phyloP scores from a whole-genome alignment of 2,888 invertebrate species.

The Agrypnus murinus region DNA sequence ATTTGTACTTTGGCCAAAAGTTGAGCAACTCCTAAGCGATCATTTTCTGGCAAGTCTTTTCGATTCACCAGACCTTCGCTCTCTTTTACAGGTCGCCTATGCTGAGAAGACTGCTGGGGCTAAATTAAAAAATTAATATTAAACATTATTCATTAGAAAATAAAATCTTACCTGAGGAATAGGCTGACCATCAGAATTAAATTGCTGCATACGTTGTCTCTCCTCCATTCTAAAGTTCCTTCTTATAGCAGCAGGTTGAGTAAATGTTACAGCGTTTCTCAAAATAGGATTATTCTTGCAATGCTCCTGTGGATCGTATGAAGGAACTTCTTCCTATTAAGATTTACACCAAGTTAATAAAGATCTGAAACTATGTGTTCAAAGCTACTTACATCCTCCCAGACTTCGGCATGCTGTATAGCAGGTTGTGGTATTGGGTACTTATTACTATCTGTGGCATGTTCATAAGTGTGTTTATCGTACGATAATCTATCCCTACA shows the following conservation, averaged over 20 bases:
- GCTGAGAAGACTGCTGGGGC: neutral
- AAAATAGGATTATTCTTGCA: conserved; percentile 54
- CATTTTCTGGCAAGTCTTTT: neutral
- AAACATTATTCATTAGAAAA: neutral
- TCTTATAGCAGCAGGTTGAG: conserved; percentile 54
- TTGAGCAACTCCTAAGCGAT: neutral
- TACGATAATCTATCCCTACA: conserved; percentile 58
- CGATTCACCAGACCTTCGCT: conserved; percentile 7
- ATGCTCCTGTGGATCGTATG: conserved; percentile 58
- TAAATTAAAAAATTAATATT: neutral
- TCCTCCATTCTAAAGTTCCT: conserved; percentile 58
- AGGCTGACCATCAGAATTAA: neutral
- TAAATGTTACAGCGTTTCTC: conserved; percentile 51
- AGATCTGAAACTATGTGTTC: conserved; percentile 4
- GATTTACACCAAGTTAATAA: neutral
- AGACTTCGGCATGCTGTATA: conserved; percentile 57
- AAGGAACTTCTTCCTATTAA: conserved; percentile 48
- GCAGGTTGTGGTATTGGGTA: conserved; percentile 50
- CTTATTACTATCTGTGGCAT: conserved; percentile 50
- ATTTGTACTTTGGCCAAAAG: no score
- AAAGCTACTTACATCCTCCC: conserved; percentile 65
- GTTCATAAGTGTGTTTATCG: conserved; percentile 53
- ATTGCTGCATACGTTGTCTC: conserved; percentile 60
- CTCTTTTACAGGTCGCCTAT: conserved; percentile 5
- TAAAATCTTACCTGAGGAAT: neutral